Conservation (phyloP, 2,888 invertebrate genomes). For the Lobophora halterata region DNA sequence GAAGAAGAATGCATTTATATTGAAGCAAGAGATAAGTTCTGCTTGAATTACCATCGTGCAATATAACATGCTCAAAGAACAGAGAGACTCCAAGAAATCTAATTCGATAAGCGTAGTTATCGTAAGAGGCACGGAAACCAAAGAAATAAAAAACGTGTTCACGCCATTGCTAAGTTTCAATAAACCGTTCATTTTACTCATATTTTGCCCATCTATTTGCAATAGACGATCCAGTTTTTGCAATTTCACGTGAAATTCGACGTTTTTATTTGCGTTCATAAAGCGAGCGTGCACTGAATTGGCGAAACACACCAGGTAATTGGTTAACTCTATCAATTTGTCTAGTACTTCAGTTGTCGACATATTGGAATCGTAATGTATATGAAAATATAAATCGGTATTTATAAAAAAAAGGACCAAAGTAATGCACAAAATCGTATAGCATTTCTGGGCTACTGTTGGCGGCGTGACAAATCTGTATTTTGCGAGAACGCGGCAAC, state of each 20-base stretch:
- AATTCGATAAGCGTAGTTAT: slow-evolving; percentile 19
- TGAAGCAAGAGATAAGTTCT: slow-evolving; percentile 47
- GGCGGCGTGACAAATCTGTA: slow-evolving; percentile 48
- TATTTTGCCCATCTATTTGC: slow-evolving; percentile 43
- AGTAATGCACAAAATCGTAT: slow-evolving; percentile 38
- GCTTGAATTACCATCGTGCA: slow-evolving; percentile 38
- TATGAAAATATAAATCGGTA: slow-evolving; percentile 23
- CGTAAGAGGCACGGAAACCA: slow-evolving; percentile 18
- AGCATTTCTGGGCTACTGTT: slow-evolving; percentile 45
- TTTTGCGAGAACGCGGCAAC: slow-evolving; percentile 47
- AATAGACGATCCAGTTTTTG: slow-evolving; percentile 56
- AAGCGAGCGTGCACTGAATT: slow-evolving; percentile 51
- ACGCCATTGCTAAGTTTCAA: slow-evolving; percentile 32
- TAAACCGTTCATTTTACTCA: slow-evolving; percentile 34
- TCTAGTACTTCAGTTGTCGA: slow-evolving; percentile 26
- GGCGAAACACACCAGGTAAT: slow-evolving; percentile 34
- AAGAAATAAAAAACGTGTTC: slow-evolving; percentile 28
- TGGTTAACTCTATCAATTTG: slow-evolving; percentile 24
- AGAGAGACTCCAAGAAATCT: slow-evolving; percentile 17
- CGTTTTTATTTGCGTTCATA: slow-evolving; percentile 43
- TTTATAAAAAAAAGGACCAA: too few relatives aligned
- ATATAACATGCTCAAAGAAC: slow-evolving; percentile 29
- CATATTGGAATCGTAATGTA: slow-evolving; percentile 20
- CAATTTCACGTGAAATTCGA: slow-evolving; percentile 46
- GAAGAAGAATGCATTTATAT: slow-evolving; percentile 45